Evolutionary conservation across 1,140 invertebrate species (phyloP).

Genomic region (Pogonomyrmex californicus): DNA sequence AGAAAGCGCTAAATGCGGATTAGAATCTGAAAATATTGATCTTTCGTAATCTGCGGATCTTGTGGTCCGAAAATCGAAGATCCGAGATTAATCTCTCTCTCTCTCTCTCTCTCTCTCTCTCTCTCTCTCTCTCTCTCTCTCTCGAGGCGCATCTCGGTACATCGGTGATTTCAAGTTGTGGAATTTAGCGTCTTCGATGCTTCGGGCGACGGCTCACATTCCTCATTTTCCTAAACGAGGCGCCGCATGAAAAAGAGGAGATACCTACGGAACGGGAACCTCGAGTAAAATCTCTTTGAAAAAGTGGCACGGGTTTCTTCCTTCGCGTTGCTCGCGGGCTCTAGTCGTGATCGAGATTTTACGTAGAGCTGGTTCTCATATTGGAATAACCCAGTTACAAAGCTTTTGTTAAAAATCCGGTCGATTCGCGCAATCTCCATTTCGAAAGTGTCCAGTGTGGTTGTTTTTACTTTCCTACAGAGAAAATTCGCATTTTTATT

Average conservation of each 20-base stretch:
- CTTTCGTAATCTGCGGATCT: no score
- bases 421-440: background rate
- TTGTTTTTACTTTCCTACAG: background rate
- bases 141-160: no score
- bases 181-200: slow-evolving; percentile 21
- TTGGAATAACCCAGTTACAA: background rate
- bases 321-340: background rate
- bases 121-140: no score
- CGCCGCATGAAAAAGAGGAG: background rate
- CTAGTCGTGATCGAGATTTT: background rate
- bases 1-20: no score
- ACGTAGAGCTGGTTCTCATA: background rate
- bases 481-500: background rate
- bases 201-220: slow-evolving; percentile 16
- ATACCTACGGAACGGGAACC: slow-evolving; percentile 19
- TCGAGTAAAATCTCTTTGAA: slow-evolving; percentile 6
- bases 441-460: background rate
- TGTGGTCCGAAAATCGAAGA: no score
- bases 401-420: background rate
- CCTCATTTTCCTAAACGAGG: slow-evolving; percentile 24
- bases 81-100: no score
- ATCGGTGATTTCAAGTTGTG: slow-evolving; percentile 34
- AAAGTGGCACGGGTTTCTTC: slow-evolving; percentile 47
- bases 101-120: no score
- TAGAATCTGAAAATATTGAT: no score